phyloP scores from a whole-genome alignment of 2,888 invertebrate genomes.

The Mythimna pallens region DNA sequence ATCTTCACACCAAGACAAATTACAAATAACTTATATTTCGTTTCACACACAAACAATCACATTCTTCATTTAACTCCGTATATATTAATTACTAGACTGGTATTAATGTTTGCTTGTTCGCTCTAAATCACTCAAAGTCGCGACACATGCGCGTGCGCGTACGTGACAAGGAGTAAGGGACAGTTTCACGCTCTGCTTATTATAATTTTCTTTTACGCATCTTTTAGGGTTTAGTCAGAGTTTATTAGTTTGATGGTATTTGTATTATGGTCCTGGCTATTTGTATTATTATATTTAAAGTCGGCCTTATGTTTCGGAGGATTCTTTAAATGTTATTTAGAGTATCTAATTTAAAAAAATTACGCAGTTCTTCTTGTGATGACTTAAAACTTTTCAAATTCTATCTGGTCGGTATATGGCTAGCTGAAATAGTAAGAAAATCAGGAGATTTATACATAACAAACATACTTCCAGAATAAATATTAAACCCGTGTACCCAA shows the following conservation, averaged over 20 bases:
- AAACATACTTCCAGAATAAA: too few species aligned
- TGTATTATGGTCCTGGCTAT: not conserved
- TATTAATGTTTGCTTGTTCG: constrained; percentile 65
- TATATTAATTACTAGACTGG: constrained; percentile 71
- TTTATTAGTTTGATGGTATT: constrained; percentile 43
- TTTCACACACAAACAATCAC: constrained; percentile 48
- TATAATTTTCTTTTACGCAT: constrained; percentile 51
- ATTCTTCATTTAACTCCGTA: constrained; percentile 53
- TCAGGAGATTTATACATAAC: too few species aligned
- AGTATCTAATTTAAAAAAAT: too few species aligned
- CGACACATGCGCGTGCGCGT: constrained; percentile 39
- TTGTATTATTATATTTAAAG: not conserved
- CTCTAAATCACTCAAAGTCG: constrained; percentile 71
- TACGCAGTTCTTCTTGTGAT: too few species aligned
- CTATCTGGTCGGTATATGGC: too few species aligned
- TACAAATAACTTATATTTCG: constrained; percentile 23
- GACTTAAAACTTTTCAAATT: too few species aligned
- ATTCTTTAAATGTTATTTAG: too few species aligned
- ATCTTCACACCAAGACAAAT: constrained; percentile 39
- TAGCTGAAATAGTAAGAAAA: too few species aligned
- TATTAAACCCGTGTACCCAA: too few species aligned
- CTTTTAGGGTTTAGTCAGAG: constrained; percentile 49
- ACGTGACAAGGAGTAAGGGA: constrained; percentile 38
- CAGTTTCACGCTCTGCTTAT: constrained; percentile 42
- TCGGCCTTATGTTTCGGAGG: not conserved